These are phyloP conservation scores for Pholis gunnellus DNA, from an alignment of 2,113 vertebrate species.

Conservation along the genomic window DNA sequence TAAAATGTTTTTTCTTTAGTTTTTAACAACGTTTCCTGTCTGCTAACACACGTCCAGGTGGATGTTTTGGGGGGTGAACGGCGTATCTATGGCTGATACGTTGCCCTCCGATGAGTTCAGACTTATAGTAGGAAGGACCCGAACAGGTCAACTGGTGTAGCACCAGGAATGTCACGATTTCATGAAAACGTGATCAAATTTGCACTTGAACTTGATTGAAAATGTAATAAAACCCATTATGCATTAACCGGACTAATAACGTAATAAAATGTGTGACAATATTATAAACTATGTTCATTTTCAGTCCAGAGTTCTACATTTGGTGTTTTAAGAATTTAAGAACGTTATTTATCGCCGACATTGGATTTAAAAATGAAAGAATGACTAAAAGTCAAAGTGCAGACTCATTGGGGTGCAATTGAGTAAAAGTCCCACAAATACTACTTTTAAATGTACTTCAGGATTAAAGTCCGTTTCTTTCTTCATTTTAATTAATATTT, in stretches of 20 bases:
- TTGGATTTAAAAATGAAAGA: too few species aligned
- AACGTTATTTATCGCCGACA: too few species aligned
- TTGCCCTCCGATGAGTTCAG: constrained; percentile 10
- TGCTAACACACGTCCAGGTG: not conserved
- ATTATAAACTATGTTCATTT: not conserved
- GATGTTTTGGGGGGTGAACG: not conserved
- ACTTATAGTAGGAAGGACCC: not conserved
- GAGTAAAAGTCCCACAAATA: too few species aligned
- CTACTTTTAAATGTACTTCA: not conserved
- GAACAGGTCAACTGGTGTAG: not conserved
- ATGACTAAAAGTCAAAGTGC: too few species aligned
- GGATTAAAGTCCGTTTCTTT: not conserved
- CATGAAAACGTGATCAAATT: not conserved
- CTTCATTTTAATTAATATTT: not conserved
- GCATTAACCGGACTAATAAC: not conserved
- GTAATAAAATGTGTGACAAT: not conserved
- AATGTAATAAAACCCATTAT: not conserved
- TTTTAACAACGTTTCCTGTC: too few species aligned
- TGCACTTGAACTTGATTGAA: not conserved
- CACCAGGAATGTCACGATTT: not conserved
- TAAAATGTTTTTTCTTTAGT: not conserved
- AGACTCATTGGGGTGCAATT: too few species aligned
- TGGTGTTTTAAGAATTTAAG: too few species aligned
- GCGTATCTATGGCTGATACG: not conserved
- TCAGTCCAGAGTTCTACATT: too few species aligned